Evolutionary conservation across 1,140 invertebrate species (phyloP).

Genomic region (Cecropterus lyciades): DNA sequence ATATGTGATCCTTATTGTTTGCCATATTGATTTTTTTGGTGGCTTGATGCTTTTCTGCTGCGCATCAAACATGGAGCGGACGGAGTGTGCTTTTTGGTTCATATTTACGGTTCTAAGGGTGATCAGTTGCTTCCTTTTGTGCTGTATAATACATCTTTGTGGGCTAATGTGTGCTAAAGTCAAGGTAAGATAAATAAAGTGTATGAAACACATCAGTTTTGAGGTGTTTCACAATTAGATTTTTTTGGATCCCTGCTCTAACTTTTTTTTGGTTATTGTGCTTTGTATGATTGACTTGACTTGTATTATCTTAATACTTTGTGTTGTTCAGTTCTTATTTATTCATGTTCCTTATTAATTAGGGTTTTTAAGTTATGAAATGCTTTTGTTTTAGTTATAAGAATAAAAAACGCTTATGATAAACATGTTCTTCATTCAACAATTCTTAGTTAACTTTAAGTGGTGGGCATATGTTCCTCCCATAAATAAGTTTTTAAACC

Average conservation of each 20-base stretch:
- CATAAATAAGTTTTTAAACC: too few species aligned
- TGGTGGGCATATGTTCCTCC: too few species aligned
- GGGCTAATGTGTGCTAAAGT: conserved; percentile 23
- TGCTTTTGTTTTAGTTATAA: too few species aligned
- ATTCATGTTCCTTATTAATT: too few species aligned
- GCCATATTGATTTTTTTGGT: conserved; percentile 75
- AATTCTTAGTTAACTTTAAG: too few species aligned
- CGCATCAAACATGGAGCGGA: conserved; percentile 32
- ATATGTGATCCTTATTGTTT: conserved; percentile 69
- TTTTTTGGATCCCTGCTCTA: too few species aligned
- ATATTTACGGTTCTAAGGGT: conserved; percentile 25
- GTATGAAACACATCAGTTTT: not conserved
- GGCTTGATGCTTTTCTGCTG: conserved; percentile 43
- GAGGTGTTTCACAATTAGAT: conserved; percentile 1
- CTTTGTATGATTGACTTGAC: too few species aligned
- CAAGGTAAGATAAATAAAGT: conserved; percentile 7
- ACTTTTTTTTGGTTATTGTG: not conserved
- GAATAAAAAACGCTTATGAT: too few species aligned
- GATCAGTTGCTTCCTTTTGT: conserved; percentile 33
- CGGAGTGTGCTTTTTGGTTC: conserved; percentile 30
- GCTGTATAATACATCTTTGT: conserved; percentile 19
- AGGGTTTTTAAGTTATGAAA: too few species aligned
- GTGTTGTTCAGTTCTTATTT: too few species aligned
- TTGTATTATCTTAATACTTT: too few species aligned
- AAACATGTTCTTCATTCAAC: too few species aligned